Base-by-base conservation (phyloP, 2,797 vertebrate species). In the Pogonophryne albipinna region DNA sequence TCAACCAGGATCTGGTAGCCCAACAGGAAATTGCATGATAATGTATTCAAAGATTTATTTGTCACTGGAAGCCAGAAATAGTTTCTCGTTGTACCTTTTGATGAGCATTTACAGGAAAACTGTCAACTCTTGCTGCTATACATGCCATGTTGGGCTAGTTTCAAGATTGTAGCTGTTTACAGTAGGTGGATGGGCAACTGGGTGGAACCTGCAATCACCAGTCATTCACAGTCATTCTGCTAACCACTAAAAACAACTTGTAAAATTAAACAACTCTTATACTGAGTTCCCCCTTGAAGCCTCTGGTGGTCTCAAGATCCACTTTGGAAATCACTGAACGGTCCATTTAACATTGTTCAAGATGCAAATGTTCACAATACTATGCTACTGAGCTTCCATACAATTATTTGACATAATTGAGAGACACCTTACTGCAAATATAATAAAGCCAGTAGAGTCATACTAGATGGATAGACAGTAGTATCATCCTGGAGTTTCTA, bases 171-270 rank as follows among this genome's bases (percentile, higher is more conserved):
- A 4, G 42, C 15, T 75, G 80, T 85, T 82, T 79, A 81, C 46
- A 20, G 57, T 65, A 73, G 79, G 71, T 66, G 78, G 80, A 79
- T 77, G 31, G 56, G 65, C 44, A 55, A 31, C 61, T 83, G 15
- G 15, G 49, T 52, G 50, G 76, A 88, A 62, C 80, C 76, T 88
- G 46, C 81, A 88, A 90, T 90, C 67, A 77, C 56, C 56, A 65
- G 74, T 50, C 57, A 60, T 77, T 78, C 78, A 73, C 78, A 76
- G 76, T 72, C 75, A 73, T 68, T 55, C 50, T 8, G 42, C 72
- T 58, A 16, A 78, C 74, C 69, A 67, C 70, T 73, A 74, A 82
- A 64, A 75, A 52, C 75, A 56, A 56, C 59, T 47, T 52, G 20
- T 53, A 3, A 66, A 73, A 78, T 71, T 23, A 78, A 76, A 81